These are phyloP conservation scores for Pseudomyrmex dendroicus DNA, from an alignment of 1,140 invertebrate genomes.

Conservation along the genomic window DNA sequence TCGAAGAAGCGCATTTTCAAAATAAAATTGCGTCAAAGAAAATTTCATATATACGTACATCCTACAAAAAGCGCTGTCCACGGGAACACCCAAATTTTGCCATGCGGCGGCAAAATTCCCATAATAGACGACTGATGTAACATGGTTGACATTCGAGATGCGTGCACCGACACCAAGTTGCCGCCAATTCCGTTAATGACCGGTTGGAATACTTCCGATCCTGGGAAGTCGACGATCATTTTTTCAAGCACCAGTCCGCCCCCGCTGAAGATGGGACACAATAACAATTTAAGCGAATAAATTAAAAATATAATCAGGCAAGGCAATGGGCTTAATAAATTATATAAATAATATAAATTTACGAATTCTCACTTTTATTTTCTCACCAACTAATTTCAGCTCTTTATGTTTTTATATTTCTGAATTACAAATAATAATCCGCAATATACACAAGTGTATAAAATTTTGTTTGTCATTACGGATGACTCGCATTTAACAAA, in stretches of 20 bases:
- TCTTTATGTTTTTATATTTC: no score
- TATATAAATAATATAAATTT: no score
- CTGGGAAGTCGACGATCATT: slow-evolving; percentile 90
- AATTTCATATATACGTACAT: slow-evolving; percentile 85
- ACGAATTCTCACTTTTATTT: no score
- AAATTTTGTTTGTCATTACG: no score
- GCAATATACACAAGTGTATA: no score
- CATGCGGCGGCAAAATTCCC: slow-evolving; percentile 91
- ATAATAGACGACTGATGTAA: slow-evolving; percentile 93
- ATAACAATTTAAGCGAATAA: slow-evolving; percentile 25
- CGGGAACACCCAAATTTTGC: slow-evolving; percentile 91
- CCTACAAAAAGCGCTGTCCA: slow-evolving; percentile 92
- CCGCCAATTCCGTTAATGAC: slow-evolving; percentile 98
- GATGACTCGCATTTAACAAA: no score
- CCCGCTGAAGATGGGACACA: slow-evolving; percentile 85
- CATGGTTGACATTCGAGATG: slow-evolving; percentile 96
- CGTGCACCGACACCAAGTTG: slow-evolving; percentile 98
- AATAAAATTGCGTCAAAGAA: slow-evolving; percentile 16
- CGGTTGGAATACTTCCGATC: slow-evolving; percentile 95
- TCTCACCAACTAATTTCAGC: no score
- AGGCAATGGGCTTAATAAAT: not conserved
- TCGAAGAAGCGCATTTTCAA: slow-evolving; percentile 21
- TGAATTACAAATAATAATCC: no score
- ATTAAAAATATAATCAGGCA: not conserved
- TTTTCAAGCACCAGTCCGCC: slow-evolving; percentile 93